Evolutionary conservation across 2,888 invertebrate species (phyloP), one percentile per base, ranked within the genome.

Genomic region (Lycaena phlaeas): DNA sequence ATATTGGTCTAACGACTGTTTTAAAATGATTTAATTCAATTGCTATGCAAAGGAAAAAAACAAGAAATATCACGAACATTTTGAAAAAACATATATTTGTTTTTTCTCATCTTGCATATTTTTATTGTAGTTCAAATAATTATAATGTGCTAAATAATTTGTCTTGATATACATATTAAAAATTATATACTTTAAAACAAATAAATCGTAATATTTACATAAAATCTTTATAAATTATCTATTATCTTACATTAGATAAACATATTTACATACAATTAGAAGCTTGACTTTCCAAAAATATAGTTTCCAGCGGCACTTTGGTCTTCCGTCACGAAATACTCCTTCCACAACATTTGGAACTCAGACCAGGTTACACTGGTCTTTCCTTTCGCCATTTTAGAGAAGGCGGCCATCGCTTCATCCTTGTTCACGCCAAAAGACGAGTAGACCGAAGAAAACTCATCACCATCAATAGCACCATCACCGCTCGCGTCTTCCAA

Each of bases 401-500:
- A 81, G 68, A 94, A 96, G 12, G 95, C 94, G 45, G 89, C 86
- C 44, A 88, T 86, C 54, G 93, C 92, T 59, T 94, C 93, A 6
- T 87, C 79, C 48, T 88, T 87, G 52, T 89, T 86, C 29, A 95
- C 75, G 0, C 94, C 95, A 59, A 94, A 94, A 57, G 91, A 90
- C 41, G 87, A 89, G 68, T 93, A 92, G 14, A 95, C 93, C 25
- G 91, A 87, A 2, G 91, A 89, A 70, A 94, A 96, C 67, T 96
- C 95, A 11, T 90, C 88, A 42, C 89, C 90, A 66, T 95, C 95
- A 56, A 95, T 95, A 0, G 59, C 55, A 1, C 75, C 77, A 59
- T 96, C 95, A 42, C 91, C 92, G 57, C 93, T 93, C 36, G 94
- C 92, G 61, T 95, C 95, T 70, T 94, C 93, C 43, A 95, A 79